Evolutionary conservation across 2,113 vertebrate species (phyloP).

Genomic region (Hippotragus niger): DNA sequence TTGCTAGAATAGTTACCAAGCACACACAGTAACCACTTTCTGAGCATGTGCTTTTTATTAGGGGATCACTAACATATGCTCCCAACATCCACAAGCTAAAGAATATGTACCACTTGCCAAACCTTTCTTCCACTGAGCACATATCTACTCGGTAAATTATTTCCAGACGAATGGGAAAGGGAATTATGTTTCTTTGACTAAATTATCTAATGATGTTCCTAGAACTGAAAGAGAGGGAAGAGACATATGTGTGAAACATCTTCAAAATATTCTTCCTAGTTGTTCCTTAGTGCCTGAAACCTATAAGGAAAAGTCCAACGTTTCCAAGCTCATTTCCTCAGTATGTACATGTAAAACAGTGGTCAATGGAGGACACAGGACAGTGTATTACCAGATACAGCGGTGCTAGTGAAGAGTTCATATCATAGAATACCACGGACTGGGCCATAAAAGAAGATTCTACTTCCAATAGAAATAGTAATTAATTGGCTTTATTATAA

Average conservation of each 20-base stretch:
- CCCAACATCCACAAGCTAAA: constrained; percentile 15
- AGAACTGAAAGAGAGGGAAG: neutral
- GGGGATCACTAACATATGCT: constrained; percentile 46
- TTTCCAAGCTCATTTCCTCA: neutral
- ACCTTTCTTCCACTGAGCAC: constrained; percentile 53
- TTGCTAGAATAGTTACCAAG: constrained; percentile 26
- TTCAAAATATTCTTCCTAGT: neutral
- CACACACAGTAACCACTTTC: constrained; percentile 53
- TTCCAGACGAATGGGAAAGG: constrained; percentile 57
- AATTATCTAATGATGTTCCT: neutral
- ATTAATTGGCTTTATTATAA: constrained; percentile 5
- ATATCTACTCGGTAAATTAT: constrained; percentile 63
- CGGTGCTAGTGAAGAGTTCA: neutral
- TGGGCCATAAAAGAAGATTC: neutral
- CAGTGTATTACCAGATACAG: neutral
- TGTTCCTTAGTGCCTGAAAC: neutral
- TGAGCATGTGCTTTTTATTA: constrained; percentile 54
- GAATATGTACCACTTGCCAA: constrained; percentile 61
- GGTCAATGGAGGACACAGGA: accelerated
- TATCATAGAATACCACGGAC: neutral
- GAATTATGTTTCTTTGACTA: constrained; percentile 26
- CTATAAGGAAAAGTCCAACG: neutral
- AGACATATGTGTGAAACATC: neutral
- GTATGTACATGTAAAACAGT: neutral
- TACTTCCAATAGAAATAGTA: neutral